A percentile compares a stretch with the other conserved stretches of the same genome.
These are phyloP conservation scores for Speoplatyrhinus poulsoni DNA, from an alignment of 2,113 vertebrate species.

Conservation along the genomic window DNA sequence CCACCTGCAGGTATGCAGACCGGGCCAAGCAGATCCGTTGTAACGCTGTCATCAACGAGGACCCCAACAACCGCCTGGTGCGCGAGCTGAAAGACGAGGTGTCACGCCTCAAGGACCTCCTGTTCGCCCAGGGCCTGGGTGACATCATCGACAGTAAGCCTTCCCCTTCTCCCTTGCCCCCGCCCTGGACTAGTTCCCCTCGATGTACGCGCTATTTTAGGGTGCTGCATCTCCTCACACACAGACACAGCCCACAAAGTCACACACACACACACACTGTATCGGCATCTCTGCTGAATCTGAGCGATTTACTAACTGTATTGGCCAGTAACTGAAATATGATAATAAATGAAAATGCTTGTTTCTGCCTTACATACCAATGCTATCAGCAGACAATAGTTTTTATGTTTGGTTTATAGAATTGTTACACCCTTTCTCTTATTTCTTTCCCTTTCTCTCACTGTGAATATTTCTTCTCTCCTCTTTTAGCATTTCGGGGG, in stretches of 20 bases:
- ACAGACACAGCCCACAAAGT: not conserved
- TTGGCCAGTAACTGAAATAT: slow-evolving; percentile 4
- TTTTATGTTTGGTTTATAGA: not conserved
- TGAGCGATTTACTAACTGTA: not conserved
- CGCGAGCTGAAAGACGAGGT: slow-evolving; percentile 97
- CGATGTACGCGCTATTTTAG: not conserved
- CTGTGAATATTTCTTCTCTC: slow-evolving; percentile 39
- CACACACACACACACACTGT: not conserved
- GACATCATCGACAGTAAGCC: slow-evolving; percentile 96
- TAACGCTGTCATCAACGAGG: slow-evolving; percentile 95
- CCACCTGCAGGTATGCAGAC: slow-evolving; percentile 86
- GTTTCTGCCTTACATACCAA: not conserved
- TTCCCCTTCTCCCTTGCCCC: not conserved
- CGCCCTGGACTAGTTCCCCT: not conserved
- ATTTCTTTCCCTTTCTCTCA: slow-evolving; percentile 30
- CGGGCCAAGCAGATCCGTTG: slow-evolving; percentile 98
- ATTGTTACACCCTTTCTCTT: slow-evolving; percentile 8
- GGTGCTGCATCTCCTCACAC: not conserved
- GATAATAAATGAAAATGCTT: slow-evolving; percentile 12
- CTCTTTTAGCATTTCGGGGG: slow-evolving; percentile 73
- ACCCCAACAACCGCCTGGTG: slow-evolving; percentile 95
- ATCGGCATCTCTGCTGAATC: not conserved
- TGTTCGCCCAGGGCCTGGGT: slow-evolving; percentile 90
- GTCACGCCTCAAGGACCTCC: slow-evolving; percentile 89
- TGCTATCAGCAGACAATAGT: not conserved